Evolutionary conservation across 2,113 vertebrate genomes (phyloP).

Genomic region (Varanus komodoensis): DNA sequence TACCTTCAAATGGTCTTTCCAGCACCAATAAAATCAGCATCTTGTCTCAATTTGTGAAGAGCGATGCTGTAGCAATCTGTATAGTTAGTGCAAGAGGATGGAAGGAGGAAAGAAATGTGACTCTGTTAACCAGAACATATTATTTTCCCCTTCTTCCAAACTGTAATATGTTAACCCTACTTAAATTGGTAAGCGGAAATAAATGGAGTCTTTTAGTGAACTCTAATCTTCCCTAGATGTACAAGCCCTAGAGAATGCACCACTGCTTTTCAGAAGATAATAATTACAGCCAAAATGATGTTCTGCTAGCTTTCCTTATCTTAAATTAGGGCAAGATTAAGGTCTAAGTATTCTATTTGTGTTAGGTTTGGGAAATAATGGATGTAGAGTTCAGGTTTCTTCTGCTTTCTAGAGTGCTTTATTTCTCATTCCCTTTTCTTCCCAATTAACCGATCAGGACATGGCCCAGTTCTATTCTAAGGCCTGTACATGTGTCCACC

Average conservation of each 20-base stretch:
- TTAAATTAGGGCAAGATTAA: slow-evolving; percentile 58
- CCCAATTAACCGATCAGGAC: neutral
- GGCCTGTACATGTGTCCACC: too few species aligned
- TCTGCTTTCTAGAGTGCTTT: slow-evolving; percentile 36
- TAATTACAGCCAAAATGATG: slow-evolving; percentile 61
- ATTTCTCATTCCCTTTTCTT: slow-evolving; percentile 22
- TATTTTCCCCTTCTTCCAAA: slow-evolving; percentile 30
- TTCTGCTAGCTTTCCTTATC: slow-evolving; percentile 52
- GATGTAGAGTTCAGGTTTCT: slow-evolving; percentile 36
- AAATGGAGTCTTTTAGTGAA: slow-evolving; percentile 56
- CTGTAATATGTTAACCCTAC: slow-evolving; percentile 40
- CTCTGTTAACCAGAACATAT: slow-evolving; percentile 21
- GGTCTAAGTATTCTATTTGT: slow-evolving; percentile 50
- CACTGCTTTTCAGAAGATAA: slow-evolving; percentile 55
- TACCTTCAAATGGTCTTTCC: neutral
- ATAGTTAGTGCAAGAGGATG: slow-evolving; percentile 17
- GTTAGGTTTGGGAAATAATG: slow-evolving; percentile 53
- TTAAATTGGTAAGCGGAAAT: slow-evolving; percentile 57
- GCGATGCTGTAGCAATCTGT: neutral
- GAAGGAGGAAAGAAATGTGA: neutral
- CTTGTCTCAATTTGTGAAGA: slow-evolving; percentile 12
- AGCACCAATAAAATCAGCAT: slow-evolving; percentile 24
- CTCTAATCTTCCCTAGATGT: slow-evolving; percentile 62
- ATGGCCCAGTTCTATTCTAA: slow-evolving; percentile 11
- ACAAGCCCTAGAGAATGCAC: slow-evolving; percentile 26